These are phyloP conservation scores for Heteromyza rotundicornis DNA, from an alignment of 2,888 invertebrate species.

Conservation along the genomic window DNA sequence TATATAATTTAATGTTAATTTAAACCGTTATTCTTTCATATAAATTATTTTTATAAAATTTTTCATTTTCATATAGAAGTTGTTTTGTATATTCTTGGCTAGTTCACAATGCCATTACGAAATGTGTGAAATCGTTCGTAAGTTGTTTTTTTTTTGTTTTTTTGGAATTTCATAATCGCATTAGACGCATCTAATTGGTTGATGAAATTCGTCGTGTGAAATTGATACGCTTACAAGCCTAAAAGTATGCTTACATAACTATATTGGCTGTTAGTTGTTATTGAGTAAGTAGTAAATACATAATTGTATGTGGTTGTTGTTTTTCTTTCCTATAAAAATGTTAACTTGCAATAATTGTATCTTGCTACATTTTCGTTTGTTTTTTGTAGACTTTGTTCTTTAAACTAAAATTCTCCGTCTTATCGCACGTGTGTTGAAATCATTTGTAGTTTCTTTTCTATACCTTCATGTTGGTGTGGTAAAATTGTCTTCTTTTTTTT, in stretches of 20 bases:
- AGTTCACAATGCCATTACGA: too few species aligned
- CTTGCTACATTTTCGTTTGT: slow-evolving; percentile 9
- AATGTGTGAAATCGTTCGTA: slow-evolving; percentile 23
- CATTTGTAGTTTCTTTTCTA: too few species aligned
- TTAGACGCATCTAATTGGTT: not conserved
- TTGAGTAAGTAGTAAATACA: not conserved
- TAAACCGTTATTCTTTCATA: too few species aligned
- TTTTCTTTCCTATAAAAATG: slow-evolving; percentile 8
- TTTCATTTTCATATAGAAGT: too few species aligned
- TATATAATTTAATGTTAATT: not conserved
- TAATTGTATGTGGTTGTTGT: slow-evolving; percentile 19
- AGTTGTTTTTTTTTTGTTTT: slow-evolving; percentile 13
- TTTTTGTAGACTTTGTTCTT: slow-evolving; percentile 9
- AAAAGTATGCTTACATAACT: not conserved
- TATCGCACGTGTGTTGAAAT: not conserved
- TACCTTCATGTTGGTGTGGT: too few species aligned
- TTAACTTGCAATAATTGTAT: slow-evolving; percentile 17
- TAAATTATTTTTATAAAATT: too few species aligned
- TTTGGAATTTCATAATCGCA: not conserved
- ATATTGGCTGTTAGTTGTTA: not conserved
- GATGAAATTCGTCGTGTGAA: not conserved
- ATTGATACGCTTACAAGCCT: not conserved
- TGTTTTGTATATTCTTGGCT: too few species aligned
- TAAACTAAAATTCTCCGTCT: not conserved
- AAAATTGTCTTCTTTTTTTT: not conserved